Base-by-base conservation (phyloP, 2,888 invertebrate genomes). In the Steinernema carpocapsae region DNA sequence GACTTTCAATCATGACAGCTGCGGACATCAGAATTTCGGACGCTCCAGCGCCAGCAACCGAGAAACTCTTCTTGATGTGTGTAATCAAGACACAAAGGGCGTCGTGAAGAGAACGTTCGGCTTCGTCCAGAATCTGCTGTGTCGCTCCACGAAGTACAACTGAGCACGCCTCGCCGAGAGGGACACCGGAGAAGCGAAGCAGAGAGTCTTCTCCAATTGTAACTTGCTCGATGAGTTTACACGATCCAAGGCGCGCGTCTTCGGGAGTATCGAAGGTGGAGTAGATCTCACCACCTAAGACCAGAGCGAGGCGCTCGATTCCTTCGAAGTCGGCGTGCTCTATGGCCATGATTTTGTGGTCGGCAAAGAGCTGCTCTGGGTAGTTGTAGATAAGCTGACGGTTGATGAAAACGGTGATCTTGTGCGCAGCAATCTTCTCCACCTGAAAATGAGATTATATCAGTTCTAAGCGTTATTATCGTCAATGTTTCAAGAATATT, bases 241-340 rank as follows among this genome's bases (percentile, higher is more conserved):
- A 99, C 80, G 92, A 92, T 72, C 99, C 99, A 76, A 99, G 91
- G 88, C 94, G 95, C 3, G 95, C 94, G 12, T 92, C 89, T 17
- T 94, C 93, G 0, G 97, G 97, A 78, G 93, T 91, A 87, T 97
- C 97, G 88, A 99, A 99, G 0, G 99, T 99, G 19, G 97, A 99
- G 0, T 94, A 95, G 84, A 99, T 99, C 90, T 99, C 99, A 76
- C 95, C 97, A 73, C 90, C 90, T 78, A 97, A 95, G 17, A 99
- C 99, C 29, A 97, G 91, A 32, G 97, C 97, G 76, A 99, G 90
- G 77, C 97, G 91, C 89, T 99, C 97, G 85, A 99, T 96, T 72
- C 99, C 99, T 88, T 99, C 97, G 88, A 99, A 99, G 89, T 99
- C 99, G 1, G 99, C 99, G 88, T 99, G 99, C 88, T 99, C 99